Base-by-base conservation (phyloP, 2,113 vertebrate genomes). In the Tautogolabrus adspersus region DNA sequence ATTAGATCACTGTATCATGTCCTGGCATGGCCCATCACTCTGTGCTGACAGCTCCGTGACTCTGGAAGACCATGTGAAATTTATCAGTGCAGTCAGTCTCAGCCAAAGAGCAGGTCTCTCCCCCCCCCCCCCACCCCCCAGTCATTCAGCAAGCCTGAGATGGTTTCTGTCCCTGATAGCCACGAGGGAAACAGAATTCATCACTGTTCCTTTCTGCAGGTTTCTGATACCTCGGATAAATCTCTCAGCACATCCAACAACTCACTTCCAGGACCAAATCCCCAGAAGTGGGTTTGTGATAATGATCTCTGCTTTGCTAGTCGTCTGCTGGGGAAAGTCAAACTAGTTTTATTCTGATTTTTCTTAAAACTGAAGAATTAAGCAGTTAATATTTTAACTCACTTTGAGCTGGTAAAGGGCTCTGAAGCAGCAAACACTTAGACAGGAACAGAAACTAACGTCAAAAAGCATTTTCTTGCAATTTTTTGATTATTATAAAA, bases 1-100 rank as follows among this genome's bases (percentile, higher is more conserved):
- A 89, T 90, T 89, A 91, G 82, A 88, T 85, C 86, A 78, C 77
- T 85, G 73, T 58, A 86, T 90, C 89, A 88, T 79, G 86, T 87
- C 79, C 72, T 52, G 80, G 73, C 87, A 79, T 73, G 71, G 77
- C 81, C 74, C 88, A 91, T 92, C 91, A 89, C 62, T 91, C 87
- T 85, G 72, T 19, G 67, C 62, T 87, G 91, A 86, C 89, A 91
- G 86, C 86, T 87, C 73, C 6, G 74, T 84, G 86, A 88, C 87
- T 90, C 82, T 79, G 79, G 52, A 82, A 86, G 80, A 83, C 77
- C 60, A 70, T 73, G 79, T 67, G 84, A 88, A 86, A 89, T 89
- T 59, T 87, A 92, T 89, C 73, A 72, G 64, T 26, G 71, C 72
- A 82, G 81, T 72, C 87, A 79, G 67, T 73, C 74, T 56, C 71